Conservation (phyloP, 2,888 invertebrate genomes). For the Augiades crinisus region DNA sequence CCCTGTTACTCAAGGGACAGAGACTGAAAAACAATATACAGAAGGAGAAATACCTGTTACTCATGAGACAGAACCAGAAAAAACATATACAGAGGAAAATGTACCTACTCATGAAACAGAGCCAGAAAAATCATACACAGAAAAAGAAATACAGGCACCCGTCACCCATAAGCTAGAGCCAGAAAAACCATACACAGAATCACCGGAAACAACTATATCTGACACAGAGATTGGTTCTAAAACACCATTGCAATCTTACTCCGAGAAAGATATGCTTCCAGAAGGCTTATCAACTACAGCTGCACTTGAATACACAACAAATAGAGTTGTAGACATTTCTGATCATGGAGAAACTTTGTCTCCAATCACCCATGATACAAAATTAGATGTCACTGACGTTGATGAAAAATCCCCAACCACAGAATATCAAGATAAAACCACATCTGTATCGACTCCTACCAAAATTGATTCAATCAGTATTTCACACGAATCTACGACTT, state of each 20-base stretch:
- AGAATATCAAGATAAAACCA: slow-evolving; percentile 2
- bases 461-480: neutral
- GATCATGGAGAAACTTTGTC: neutral
- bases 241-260: neutral
- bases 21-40: too few relatives aligned
- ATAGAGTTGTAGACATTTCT: slow-evolving; percentile 2
- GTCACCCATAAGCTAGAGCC: neutral
- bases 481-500: slow-evolving; percentile 16
- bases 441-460: neutral
- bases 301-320: neutral
- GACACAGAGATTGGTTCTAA: neutral
- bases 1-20: too few relatives aligned
- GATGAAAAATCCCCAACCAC: slow-evolving; percentile 5
- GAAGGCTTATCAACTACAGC: neutral
- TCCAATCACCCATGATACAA: neutral
- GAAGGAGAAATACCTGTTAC: too few relatives aligned
- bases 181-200: slow-evolving; percentile 12
- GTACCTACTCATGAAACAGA: neutral
- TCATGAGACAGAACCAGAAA: slow-evolving; percentile 1
- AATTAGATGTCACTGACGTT: neutral
- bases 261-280: slow-evolving; percentile 2
- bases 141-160: too few relatives aligned
- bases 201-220: neutral
- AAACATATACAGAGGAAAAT: slow-evolving; percentile 5
- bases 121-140: slow-evolving; percentile 10